Conservation (phyloP, 2,797 vertebrate genomes). For the Poecilia velifera region DNA sequence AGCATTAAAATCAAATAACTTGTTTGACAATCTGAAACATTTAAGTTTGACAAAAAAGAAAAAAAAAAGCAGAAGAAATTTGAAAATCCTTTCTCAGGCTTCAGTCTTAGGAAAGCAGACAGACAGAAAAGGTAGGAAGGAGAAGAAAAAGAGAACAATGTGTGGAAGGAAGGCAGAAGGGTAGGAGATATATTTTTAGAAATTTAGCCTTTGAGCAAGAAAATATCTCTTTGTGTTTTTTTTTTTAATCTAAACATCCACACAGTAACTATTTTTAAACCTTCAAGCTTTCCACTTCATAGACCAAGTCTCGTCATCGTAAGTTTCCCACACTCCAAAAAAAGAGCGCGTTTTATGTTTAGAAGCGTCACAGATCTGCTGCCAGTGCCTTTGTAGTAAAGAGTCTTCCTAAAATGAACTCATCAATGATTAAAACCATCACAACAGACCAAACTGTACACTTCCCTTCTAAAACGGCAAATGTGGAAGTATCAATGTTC, state of each 20-base stretch:
- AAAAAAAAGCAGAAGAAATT: background rate
- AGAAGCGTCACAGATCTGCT: background rate
- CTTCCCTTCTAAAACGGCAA: background rate
- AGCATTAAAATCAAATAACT: background rate
- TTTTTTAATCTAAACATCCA: background rate
- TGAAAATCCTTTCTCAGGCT: background rate
- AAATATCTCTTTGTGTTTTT: slow-evolving; percentile 2
- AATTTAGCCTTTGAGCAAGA: slow-evolving; percentile 19
- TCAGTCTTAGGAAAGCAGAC: background rate
- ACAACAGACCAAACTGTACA: background rate
- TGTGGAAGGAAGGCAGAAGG: slow-evolving; percentile 28
- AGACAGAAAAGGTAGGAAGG: slow-evolving; percentile 22
- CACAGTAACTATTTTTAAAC: background rate
- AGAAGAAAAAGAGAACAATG: slow-evolving; percentile 35
- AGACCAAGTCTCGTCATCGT: background rate
- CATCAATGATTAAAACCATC: background rate
- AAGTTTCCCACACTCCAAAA: background rate
- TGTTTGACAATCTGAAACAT: background rate
- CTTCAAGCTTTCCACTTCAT: background rate
- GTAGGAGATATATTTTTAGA: slow-evolving; percentile 49
- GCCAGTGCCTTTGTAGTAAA: background rate
- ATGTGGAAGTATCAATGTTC: slow-evolving; percentile 2
- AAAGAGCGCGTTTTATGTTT: background rate
- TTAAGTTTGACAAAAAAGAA: background rate
- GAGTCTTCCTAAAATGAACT: background rate